Evolutionary conservation across 2,888 invertebrate species (phyloP), one percentile per base, ranked within the genome.

Genomic region (Amphipoea lucens): DNA sequence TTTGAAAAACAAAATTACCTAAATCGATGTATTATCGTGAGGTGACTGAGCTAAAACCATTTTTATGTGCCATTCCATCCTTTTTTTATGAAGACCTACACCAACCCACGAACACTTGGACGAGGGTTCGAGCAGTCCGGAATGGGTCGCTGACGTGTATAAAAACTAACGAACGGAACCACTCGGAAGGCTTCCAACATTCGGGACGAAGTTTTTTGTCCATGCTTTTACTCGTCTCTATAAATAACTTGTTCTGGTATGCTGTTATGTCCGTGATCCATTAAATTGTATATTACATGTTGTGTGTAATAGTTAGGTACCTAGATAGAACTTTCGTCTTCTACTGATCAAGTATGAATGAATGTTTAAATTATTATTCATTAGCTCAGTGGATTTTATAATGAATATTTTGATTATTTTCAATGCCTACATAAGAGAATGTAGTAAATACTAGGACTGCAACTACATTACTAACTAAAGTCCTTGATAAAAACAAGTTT

Each of bases 181-280:
- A 89, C 75, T 90, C 90, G 90, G 92, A 93, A 95, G 95, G 94
- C 94, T 93, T 94, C 93, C 93, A 93, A 94, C 91, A 92, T 94
- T 95, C 91, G 94, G 95, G 94, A 93, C 93, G 92, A 89, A 90
- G 79, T 94, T 96, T 95, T 96, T 95, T 95, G 93, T 94, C 83
- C 86, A 88, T 90, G 90, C 94, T 93, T 94, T 93, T 93, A 94
- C 92, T 92, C 85, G 86, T 87, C 85, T 87, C 94, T 95, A 95
- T 94, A 95, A 95, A 95, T 96, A 95, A 93, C 92, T 92, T 89
- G 92, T 92, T 94, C 93, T 93, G 92, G 92, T 92, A 90, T 91
- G 91, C 88, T 88, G 89, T 88, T 89, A 76, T 69, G 83, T 51
- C 79, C 87, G 87, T 91, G 91, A 88, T 91, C 91, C 91, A 92